phyloP scores from a whole-genome alignment of 2,797 vertebrate species.

The Tadarida brasiliensis region DNA sequence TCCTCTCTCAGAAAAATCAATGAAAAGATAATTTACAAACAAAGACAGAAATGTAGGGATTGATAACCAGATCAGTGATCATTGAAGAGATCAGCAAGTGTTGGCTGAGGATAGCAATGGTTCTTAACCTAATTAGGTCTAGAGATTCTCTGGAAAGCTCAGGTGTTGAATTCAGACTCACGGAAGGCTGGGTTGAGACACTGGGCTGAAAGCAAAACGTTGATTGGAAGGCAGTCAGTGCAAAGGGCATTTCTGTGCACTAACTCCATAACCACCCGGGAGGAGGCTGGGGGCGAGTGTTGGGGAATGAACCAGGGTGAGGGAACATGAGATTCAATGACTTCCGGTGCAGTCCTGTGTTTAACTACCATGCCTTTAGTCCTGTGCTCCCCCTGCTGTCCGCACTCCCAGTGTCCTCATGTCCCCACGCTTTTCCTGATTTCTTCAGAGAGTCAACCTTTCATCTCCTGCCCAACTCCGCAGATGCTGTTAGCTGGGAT shows the following conservation, averaged over 20 bases:
- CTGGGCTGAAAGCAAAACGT: not conserved
- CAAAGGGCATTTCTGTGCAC: too few relatives aligned
- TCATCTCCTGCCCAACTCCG: not conserved
- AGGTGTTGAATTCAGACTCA: not conserved
- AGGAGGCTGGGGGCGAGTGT: not conserved
- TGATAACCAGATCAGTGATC: not conserved
- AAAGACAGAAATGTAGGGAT: not conserved
- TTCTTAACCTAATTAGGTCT: not conserved
- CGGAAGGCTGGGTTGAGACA: not conserved
- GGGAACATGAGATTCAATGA: not conserved
- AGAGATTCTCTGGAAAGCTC: not conserved
- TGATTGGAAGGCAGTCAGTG: not conserved
- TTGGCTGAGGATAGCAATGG: not conserved
- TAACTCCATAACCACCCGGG: too few relatives aligned
- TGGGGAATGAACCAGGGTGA: not conserved
- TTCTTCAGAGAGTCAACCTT: not conserved
- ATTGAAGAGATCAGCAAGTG: not conserved
- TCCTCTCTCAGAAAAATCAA: too few relatives aligned
- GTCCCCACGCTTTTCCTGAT: not conserved
- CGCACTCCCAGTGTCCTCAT: not conserved
- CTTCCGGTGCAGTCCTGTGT: not conserved
- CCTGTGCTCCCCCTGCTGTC: not conserved
- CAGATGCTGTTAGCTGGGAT: not conserved
- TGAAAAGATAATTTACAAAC: too few relatives aligned
- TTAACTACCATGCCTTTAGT: not conserved